phyloP scores from a whole-genome alignment of 2,797 vertebrate genomes.

The Ispidina lecontei region DNA sequence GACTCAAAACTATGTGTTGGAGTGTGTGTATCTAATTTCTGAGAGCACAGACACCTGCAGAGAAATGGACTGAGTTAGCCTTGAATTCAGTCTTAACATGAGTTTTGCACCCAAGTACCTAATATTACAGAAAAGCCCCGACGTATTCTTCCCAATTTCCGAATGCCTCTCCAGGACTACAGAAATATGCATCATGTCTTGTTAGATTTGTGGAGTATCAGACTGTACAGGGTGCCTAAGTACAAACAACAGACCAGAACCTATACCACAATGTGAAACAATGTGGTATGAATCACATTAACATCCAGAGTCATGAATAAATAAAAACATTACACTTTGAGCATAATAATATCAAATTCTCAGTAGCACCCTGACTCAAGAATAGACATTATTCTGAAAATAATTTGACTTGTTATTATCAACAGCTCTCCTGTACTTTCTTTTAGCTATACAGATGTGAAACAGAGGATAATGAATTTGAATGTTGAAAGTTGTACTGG shows the following conservation, averaged over 20 bases:
- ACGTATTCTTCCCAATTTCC: background rate
- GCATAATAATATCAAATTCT: background rate
- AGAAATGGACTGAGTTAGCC: background rate
- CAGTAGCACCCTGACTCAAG: background rate
- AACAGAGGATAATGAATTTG: background rate
- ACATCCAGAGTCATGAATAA: background rate
- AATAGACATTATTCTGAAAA: background rate
- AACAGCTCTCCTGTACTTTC: background rate
- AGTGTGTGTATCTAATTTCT: background rate
- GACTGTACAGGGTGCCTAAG: background rate
- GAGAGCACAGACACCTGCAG: background rate
- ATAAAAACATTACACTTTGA: background rate
- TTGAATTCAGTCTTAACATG: background rate
- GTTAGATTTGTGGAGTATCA: background rate
- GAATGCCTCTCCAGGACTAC: background rate
- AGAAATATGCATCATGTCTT: background rate
- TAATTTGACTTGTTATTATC: background rate
- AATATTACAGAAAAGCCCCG: background rate
- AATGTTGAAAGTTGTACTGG: slow-evolving; percentile 3
- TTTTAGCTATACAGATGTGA: background rate
- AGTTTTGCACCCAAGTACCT: background rate
- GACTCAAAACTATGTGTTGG: background rate
- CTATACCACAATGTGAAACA: background rate
- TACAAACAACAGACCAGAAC: background rate
- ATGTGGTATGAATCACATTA: accelerated